Base-by-base conservation (phyloP, 1,140 invertebrate species). In the Danaus plexippus region DNA sequence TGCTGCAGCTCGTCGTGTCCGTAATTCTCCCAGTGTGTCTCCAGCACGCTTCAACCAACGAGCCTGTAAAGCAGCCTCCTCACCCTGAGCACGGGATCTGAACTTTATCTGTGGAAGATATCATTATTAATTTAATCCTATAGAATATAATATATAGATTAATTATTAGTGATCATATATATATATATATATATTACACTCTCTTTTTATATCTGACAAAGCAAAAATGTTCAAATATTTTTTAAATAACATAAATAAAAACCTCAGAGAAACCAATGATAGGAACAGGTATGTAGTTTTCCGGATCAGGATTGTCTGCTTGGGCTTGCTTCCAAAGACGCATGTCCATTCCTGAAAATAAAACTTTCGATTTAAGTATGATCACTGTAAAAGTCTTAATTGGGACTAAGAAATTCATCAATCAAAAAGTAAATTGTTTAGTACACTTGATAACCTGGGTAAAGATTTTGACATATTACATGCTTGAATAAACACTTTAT, bases 311-410 rank as follows among this genome's bases (percentile, higher is more conserved):
- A 88, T 98, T 99, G 72, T 98, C 96, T 18, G 93, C 78, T 75
- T 97, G 96, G 0, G 97, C 97, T 81, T 98, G 96, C 72, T 94
- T 92, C 94, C 95, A 97, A 54, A 96, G 88, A 57, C 93, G 86
- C 32, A 90, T 89, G 78, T 95, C 93, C 66, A 96, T 93, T 4
- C 94, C 94, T 89, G 71, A 56, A 84, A 69, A 15, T 67, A 72
- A 47, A 58, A 57, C 60, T 11, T 47, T 42, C 52, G 40, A 32
- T 6, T 32, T 32, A 0, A 32, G 22, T 32, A 32, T 32, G 22
- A 32, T 32, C 2, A 32, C 22, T 32, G 7, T 32, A 6, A 32
- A 32, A 6, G 22, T 32, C 22, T 32, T 8, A 32, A 32, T 6
- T 4, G 2, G 22, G 7, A 32, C 22, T 32, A 5, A 32, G 22